Base-by-base conservation (phyloP, 2,888 invertebrate species). In the Rhagophthalmus giganteus region DNA sequence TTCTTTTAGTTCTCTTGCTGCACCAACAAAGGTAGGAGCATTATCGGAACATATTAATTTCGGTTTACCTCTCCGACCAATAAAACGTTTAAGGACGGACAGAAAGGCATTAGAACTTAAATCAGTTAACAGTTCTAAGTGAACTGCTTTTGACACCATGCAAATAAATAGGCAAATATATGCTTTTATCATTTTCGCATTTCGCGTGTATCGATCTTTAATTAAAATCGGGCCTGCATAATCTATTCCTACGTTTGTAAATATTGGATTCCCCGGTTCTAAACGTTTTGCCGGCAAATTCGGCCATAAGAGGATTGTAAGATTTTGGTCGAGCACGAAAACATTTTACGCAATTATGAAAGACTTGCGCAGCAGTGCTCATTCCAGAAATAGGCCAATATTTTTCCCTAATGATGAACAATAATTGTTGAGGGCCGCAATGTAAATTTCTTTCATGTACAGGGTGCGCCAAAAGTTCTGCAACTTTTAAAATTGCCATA, bases 41-140 rank as follows among this genome's bases (percentile, higher is more conserved):
- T n/a, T n/a, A n/a, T n/a, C n/a, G n/a, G n/a, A n/a, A n/a, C n/a
- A n/a, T n/a, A n/a, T n/a, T n/a, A n/a, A n/a, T n/a, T n/a, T n/a
- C n/a, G n/a, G n/a, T n/a, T n/a, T n/a, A n/a, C n/a, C n/a, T n/a
- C n/a, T n/a, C n/a, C n/a, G n/a, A n/a, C n/a, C n/a, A n/a, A n/a
- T n/a, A n/a, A n/a, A n/a, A n/a, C n/a, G n/a, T n/a, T n/a, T n/a
- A n/a, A n/a, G n/a, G n/a, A n/a, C n/a, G n/a, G n/a, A n/a, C n/a
- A n/a, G n/a, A n/a, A 39, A 38, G 6, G 26, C 25, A 10, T 24
- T 27, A 9, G 30, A 28, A 2, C 24, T 7, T 5, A 35, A 16
- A 1, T 40, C 40, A 1, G 12, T 27, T 1, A 16, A 30, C 7
- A 40, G 10, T 4, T 40, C 40, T 16, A 30, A 16, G 31, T 40